These are phyloP conservation scores for Percopsis transmontana DNA, from an alignment of 2,113 vertebrate species.

Conservation along the genomic window DNA sequence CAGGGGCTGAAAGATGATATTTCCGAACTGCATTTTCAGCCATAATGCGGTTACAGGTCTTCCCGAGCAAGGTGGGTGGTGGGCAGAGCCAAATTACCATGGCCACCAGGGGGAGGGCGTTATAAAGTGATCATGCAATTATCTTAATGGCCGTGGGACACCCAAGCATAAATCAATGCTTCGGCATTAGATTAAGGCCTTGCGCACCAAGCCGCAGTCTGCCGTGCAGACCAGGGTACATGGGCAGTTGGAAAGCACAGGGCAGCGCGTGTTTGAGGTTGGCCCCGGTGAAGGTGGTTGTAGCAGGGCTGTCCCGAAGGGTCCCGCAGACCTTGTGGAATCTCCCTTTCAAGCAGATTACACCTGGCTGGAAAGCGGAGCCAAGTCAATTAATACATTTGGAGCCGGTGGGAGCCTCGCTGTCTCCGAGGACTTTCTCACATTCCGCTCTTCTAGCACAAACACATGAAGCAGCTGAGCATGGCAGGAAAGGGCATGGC, in stretches of 20 bases:
- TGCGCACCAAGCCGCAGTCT: constrained; percentile 39
- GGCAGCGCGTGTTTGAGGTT: constrained; percentile 18
- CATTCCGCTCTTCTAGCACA: constrained; percentile 34
- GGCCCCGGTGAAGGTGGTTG: constrained; percentile 12
- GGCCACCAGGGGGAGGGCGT: constrained; percentile 67
- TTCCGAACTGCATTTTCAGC: constrained; percentile 61
- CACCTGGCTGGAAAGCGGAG: constrained; percentile 48
- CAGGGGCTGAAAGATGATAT: constrained; percentile 70
- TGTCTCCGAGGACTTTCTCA: constrained; percentile 39
- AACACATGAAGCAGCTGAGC: constrained; percentile 59
- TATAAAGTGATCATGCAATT: constrained; percentile 82
- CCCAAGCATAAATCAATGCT: constrained; percentile 77
- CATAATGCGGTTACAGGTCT: constrained; percentile 71
- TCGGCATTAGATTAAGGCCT: constrained; percentile 73
- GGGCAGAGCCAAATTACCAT: constrained; percentile 57
- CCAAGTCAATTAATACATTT: constrained; percentile 62
- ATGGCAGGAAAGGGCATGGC: constrained; percentile 18
- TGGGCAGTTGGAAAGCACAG: constrained; percentile 33
- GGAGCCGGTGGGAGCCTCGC: constrained; percentile 31
- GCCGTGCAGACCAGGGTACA: constrained; percentile 15
- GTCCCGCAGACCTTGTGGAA: constrained; percentile 17
- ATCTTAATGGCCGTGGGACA: constrained; percentile 78
- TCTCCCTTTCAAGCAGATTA: constrained; percentile 37
- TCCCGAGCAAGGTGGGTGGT: constrained; percentile 36
- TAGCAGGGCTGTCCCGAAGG: constrained; percentile 46